Evolutionary conservation across 2,797 vertebrate species (phyloP).

Genomic region (Thunnus albacares): DNA sequence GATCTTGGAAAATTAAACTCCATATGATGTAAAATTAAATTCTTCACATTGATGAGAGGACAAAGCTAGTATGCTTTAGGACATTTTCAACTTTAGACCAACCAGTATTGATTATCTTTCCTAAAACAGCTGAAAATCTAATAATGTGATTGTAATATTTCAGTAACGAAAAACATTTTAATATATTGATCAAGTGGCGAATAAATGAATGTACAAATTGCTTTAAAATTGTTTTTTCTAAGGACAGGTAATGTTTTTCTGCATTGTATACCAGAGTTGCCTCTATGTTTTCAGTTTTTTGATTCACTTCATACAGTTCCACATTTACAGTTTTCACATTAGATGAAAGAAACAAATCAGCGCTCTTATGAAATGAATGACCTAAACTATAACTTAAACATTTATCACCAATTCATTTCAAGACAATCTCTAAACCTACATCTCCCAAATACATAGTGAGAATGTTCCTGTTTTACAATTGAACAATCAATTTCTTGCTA

Average conservation of each 20-base stretch:
- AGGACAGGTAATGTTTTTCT: not conserved
- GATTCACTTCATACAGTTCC: not conserved
- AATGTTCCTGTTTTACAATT: slow-evolving; percentile 10
- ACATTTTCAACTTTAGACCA: not conserved
- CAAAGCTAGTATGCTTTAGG: not conserved
- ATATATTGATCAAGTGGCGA: not conserved
- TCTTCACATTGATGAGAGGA: not conserved
- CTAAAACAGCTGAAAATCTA: not conserved
- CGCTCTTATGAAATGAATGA: not conserved
- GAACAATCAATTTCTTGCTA: not conserved
- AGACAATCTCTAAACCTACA: not conserved
- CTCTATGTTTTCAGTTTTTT: not conserved
- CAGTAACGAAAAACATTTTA: not conserved
- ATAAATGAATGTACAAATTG: slow-evolving; percentile 4
- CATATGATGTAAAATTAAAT: not conserved
- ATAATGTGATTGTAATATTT: not conserved
- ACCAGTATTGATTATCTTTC: not conserved
- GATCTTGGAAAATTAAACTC: not conserved
- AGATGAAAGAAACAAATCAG: not conserved
- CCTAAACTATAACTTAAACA: not conserved
- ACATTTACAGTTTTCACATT: not conserved
- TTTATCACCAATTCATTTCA: slow-evolving; percentile 7
- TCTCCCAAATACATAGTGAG: not conserved
- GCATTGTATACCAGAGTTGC: slow-evolving; percentile 1
- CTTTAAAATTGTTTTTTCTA: not conserved